Base-by-base conservation (phyloP, 1,140 invertebrate species). In the Oncopeltus fasciatus region DNA sequence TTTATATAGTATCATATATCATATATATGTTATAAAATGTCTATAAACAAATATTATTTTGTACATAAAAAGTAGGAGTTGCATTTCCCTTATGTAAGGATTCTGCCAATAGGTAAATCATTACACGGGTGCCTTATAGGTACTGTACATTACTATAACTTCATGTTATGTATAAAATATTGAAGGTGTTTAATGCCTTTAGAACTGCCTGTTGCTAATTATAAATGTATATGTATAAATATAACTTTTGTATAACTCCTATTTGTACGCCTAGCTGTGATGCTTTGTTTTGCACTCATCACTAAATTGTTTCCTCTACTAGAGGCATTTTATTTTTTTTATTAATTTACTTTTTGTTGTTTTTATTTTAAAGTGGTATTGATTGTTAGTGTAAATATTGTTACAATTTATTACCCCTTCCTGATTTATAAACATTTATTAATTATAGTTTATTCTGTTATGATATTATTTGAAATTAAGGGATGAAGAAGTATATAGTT, bases 1-100 rank as follows among this genome's bases (percentile, higher is more conserved):
- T 53, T 53, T 53, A 53, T 53, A 53, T 53, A 53, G 49, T 53
- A 53, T 53, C 24, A 53, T 53, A 53, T 53, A 53, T 53, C 16
- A 24, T 20, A 49, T 21, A 49, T 49, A 49, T 20, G n/a, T 20
- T 49, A 53, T 53, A 53, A 53, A 16, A 47, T 47, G 11, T 47
- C 11, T 53, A 53, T 53, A 24, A 24, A 9, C 24, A 53, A 53
- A 53, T 24, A 16, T 53, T 53, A 24, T 53, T 24, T 16, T 53
- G 49, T 53, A 53, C 8, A 20, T 53, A 53, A 24, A 24, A 27
- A 16, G 12, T 53, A 53, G 26, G 20, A 53, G 24, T 53, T 8
- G 18, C 26, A 26, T 53, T 27, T 18, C 21, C 18, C 18, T 24
- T 14, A 24, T 53, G 49, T 27, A 38, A 38, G 5, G 14, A 8